A percentile compares a stretch with the other conserved stretches of the same genome.
phyloP scores from a whole-genome alignment of 2,888 invertebrate genomes.

The Sesia apiformis region DNA sequence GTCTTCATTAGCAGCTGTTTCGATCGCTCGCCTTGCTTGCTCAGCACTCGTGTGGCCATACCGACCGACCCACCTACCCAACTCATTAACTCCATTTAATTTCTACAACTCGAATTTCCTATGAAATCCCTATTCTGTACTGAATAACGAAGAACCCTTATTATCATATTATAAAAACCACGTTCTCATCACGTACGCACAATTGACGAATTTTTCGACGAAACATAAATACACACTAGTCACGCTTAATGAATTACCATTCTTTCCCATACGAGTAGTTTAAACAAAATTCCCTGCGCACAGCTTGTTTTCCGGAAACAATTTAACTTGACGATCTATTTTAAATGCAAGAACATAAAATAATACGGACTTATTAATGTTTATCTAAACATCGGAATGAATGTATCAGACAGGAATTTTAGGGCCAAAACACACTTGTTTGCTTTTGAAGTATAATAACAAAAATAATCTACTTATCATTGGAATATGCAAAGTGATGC shows the following conservation, averaged over 20 bases:
- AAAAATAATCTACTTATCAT: no score
- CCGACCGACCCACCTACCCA: not conserved
- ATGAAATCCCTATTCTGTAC: not conserved
- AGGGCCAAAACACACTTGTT: not conserved
- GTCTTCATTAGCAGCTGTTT: constrained; percentile 59
- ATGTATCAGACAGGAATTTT: constrained; percentile 12
- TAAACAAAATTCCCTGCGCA: constrained; percentile 26
- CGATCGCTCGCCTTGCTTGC: constrained; percentile 41
- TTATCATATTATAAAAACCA: constrained; percentile 22
- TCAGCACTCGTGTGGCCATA: constrained; percentile 43
- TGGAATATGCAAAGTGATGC: no score
- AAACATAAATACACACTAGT: constrained; percentile 26
- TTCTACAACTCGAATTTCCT: not conserved
- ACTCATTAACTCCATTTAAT: constrained; percentile 6
- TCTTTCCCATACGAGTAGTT: constrained; percentile 51
- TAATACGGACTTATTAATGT: constrained; percentile 54
- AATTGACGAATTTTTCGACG: constrained; percentile 46
- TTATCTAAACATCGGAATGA: constrained; percentile 69
- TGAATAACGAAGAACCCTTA: not conserved
- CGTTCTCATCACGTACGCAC: constrained; percentile 35
- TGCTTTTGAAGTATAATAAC: no score
- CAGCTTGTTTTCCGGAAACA: constrained; percentile 62
- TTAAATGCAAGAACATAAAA: constrained; percentile 36
- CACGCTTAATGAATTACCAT: constrained; percentile 49
- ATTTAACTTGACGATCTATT: constrained; percentile 55